Base-by-base conservation (phyloP, 64 coral and sea anemone species). In the Montipora efflorescens region DNA sequence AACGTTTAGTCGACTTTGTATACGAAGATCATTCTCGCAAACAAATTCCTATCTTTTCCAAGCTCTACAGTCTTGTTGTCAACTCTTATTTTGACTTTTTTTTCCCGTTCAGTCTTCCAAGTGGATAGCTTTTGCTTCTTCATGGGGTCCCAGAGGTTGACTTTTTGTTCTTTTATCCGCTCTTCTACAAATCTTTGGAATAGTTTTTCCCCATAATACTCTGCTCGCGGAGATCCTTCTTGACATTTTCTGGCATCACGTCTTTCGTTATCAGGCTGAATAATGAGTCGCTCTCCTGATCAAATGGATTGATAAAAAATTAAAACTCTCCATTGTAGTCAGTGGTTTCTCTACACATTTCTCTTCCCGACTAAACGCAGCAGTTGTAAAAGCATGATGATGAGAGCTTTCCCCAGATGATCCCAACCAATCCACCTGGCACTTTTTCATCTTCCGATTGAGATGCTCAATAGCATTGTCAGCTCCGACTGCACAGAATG, bases 251-350 rank as follows among this genome's bases (percentile, higher is more conserved):
- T 43, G 50, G 51, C 52, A 84, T 61, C 19, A 84, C 81, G 7
- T 22, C 50, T 55, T 61, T 84, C 8, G 81, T 84, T 20, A 67
- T 52, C 47, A 84, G 58, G 81, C 36, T 84, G 58, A 84, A 84
- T 66, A 87, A 66, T 58, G 59, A 55, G 25, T 58, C 67, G 61
- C 83, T 87, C 3, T 73, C 83, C 67, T 23, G 36, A 43, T 45
- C 52, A 66, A 87, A 87, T 23, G 83, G 83, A 69, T 87, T 87
- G 43, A 25, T 87, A 43, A 87, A 43, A 87, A 87, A 43, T 57
- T 57, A 7, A 57, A 57, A 57, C 59, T 72, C 11, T 87, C 61
- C 36, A 87, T 87, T 69, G 83, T 73, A 36, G 83, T 48, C 61
- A 59, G 7, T 14, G 19, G 52, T 66, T 75, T 72, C 43, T 88